Percentiles rank a stretch among this genome's conserved stretches.
These are phyloP conservation scores for Agonopterix arenella DNA, from an alignment of 2,888 invertebrate genomes.

Conservation along the genomic window DNA sequence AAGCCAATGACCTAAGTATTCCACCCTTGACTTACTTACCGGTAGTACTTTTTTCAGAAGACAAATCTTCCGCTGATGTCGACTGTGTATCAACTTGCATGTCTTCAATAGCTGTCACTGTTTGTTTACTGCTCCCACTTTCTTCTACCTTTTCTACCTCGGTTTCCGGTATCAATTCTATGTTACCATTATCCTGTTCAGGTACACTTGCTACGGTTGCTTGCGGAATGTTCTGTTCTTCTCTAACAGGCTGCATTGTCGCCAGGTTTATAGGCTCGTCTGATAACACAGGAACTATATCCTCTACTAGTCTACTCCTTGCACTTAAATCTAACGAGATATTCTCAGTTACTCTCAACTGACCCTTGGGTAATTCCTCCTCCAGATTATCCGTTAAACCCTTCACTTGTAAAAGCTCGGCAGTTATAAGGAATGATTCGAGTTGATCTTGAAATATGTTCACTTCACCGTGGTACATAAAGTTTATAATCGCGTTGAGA, in stretches of 20 bases:
- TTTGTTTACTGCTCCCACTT: conserved; percentile 28
- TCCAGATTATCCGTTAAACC: conserved; percentile 81
- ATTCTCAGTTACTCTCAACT: conserved; percentile 48
- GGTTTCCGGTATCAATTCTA: conserved; percentile 27
- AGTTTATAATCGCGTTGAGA: conserved; percentile 85
- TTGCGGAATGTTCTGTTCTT: conserved; percentile 53
- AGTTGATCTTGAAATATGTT: conserved; percentile 88
- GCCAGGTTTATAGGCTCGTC: conserved; percentile 70
- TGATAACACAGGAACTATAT: conserved; percentile 39
- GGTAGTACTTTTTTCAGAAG: conserved; percentile 54
- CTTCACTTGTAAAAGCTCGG: conserved; percentile 85
- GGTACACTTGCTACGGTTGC: conserved; percentile 14
- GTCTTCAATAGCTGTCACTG: conserved; percentile 43
- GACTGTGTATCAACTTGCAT: conserved; percentile 65
- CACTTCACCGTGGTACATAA: conserved; percentile 91
- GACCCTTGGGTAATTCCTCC: conserved; percentile 55
- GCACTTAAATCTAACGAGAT: conserved; percentile 63
- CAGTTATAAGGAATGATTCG: conserved; percentile 86
- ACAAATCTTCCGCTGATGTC: conserved; percentile 56
- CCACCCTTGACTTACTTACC: conserved; percentile 21
- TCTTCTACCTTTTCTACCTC: conserved; percentile 38
- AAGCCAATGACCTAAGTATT: no score
- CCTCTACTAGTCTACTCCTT: conserved; percentile 47
- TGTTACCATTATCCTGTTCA: conserved; percentile 41
- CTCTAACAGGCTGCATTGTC: conserved; percentile 48